Evolutionary conservation across 2,113 vertebrate genomes (phyloP).

Genomic region (Spea bombifrons): DNA sequence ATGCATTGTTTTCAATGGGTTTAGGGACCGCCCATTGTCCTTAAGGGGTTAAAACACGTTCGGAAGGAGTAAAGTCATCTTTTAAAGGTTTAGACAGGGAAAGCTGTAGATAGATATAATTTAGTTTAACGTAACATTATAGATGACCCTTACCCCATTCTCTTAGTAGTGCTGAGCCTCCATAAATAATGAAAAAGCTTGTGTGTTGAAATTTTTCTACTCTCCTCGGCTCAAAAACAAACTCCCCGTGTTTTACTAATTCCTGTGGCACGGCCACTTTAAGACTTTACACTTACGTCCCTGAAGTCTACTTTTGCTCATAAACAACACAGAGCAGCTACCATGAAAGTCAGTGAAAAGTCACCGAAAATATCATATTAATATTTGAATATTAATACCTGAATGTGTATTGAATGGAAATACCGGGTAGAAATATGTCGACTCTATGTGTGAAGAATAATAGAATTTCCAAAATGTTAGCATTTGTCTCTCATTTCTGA

Average conservation of each 20-base stretch:
- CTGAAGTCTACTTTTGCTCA: neutral
- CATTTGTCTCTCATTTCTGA: slow-evolving; percentile 47
- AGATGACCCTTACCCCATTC: no score
- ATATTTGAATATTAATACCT: slow-evolving; percentile 38
- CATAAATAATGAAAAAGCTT: no score
- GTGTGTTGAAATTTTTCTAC: no score
- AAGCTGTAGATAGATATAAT: no score
- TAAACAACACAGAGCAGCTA: slow-evolving; percentile 10
- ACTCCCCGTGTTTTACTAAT: neutral
- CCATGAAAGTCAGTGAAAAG: slow-evolving; percentile 44
- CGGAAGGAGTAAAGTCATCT: no score
- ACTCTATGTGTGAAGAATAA: slow-evolving; percentile 36
- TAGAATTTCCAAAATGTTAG: slow-evolving; percentile 40
- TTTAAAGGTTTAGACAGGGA: no score
- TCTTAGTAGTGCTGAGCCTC: no score
- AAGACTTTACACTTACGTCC: slow-evolving; percentile 2
- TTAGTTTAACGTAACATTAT: no score
- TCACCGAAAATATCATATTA: slow-evolving; percentile 47
- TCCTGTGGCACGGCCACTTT: neutral
- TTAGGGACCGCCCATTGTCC: no score
- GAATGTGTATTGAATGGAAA: slow-evolving; percentile 42
- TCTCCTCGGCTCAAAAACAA: no score
- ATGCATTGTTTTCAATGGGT: no score
- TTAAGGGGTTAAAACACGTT: no score
- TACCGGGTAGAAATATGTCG: slow-evolving; percentile 33